These are phyloP conservation scores for Lucifuga dentata DNA, from an alignment of 2,113 vertebrate genomes.

Conservation along the genomic window DNA sequence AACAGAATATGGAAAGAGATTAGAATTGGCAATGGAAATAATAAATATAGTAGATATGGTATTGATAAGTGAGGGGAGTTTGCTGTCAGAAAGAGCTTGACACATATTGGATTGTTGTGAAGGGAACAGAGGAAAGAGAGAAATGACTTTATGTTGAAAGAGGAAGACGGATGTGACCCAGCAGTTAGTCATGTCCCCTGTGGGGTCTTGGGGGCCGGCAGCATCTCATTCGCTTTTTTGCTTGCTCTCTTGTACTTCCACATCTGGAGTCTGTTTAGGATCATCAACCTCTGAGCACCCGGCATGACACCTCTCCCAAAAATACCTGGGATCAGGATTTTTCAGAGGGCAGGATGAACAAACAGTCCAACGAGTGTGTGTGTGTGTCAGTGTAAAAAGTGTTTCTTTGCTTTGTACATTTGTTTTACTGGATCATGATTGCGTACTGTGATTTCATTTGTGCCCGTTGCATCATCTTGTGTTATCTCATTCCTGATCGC, in stretches of 20 bases:
- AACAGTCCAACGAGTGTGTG: constrained; percentile 6
- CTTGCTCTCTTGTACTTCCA: constrained; percentile 60
- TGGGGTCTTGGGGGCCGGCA: constrained; percentile 57
- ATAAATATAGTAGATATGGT: constrained; percentile 59
- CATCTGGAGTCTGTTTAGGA: constrained; percentile 82
- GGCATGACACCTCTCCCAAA: constrained; percentile 68
- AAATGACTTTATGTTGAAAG: constrained; percentile 68
- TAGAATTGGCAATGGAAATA: constrained; percentile 39
- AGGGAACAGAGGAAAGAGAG: constrained; percentile 48
- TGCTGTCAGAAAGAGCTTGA: constrained; percentile 55
- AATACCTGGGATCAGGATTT: constrained; percentile 49
- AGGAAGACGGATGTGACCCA: constrained; percentile 75
- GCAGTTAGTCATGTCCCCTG: constrained; percentile 62
- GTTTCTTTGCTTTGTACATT: neutral
- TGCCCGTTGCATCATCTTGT: constrained; percentile 13
- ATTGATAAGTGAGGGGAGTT: constrained; percentile 49
- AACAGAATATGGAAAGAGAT: constrained; percentile 45
- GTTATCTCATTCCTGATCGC: neutral
- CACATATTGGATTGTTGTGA: constrained; percentile 30
- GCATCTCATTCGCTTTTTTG: constrained; percentile 29
- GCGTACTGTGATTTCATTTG: constrained; percentile 14
- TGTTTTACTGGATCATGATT: neutral
- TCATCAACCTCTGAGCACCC: constrained; percentile 60
- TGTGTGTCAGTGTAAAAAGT: neutral
- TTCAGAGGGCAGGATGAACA: neutral